Base-by-base conservation (phyloP, 2,888 invertebrate species). In the Melanostoma mellinum region DNA sequence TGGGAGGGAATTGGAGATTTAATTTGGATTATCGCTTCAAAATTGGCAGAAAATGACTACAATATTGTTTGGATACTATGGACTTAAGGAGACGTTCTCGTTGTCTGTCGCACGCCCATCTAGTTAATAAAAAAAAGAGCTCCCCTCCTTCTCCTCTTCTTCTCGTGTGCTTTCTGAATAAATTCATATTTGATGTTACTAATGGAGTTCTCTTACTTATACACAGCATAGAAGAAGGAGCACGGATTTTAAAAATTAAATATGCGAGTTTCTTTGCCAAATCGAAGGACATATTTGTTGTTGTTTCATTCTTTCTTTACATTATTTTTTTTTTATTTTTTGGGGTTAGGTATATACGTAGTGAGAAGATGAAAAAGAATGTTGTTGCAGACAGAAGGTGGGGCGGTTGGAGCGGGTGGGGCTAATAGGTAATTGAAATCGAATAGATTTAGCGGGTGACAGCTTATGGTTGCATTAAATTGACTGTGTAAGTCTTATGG, bases 161-260 rank as follows among this genome's bases (percentile, higher is more conserved):
- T 42, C 5, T 69, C 68, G 46, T 55, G 46, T 33, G 63, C 36
- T 77, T 71, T 55, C 63, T 74, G 63, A 71, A 79, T 84, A 84
- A 84, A 84, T 50, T 63, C 63, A 63, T 84, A 84, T 84, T 79
- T 84, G 78, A 84, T 84, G 55, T 79, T 84, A 74, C 82, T 82
- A 78, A 82, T 82, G 82, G 82, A 61, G 82, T 78, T 68, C 58
- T 65, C 63, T 52, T 73, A 68, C 73, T 73, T 36, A n/a, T 33
- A 61, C 61, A 44, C 6, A 52, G 8, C 48, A 46, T 20, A 20
- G 20, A 20, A 20, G 20, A 20, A 20, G 20, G 63, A 58, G 76
- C 58, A 69, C 60, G 61, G 79, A 84, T 74, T 79, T 74, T 20
- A 20, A 33, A 74, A 78, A 79, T 78, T 78, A 78, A 73, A 78